A percentile compares a stretch with the other conserved stretches of the same genome.
These are phyloP conservation scores for Anthophora plumipes DNA, from an alignment of 2,888 invertebrate species.

Conservation along the genomic window DNA sequence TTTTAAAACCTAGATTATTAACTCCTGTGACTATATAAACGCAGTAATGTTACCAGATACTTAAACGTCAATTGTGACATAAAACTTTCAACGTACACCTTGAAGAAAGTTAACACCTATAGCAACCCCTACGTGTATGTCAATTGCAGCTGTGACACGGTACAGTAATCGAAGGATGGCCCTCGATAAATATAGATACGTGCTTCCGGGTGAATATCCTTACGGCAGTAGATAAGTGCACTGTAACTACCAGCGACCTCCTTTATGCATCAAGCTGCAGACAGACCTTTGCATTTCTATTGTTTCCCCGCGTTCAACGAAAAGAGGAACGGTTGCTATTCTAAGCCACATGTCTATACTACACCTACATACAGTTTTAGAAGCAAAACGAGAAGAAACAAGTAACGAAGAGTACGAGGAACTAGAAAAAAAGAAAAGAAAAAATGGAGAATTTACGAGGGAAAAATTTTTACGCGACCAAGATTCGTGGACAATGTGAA, in stretches of 20 bases:
- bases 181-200: conserved; percentile 73
- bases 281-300: conserved; percentile 55
- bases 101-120: not conserved
- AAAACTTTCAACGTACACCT: not conserved
- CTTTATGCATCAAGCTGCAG: conserved; percentile 45
- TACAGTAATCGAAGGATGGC: conserved; percentile 58
- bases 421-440: not conserved
- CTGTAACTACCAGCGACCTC: conserved; percentile 58
- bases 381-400: not conserved
- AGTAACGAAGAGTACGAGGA: not conserved
- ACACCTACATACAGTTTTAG: conserved; percentile 20
- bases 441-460: not conserved
- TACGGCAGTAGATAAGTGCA: conserved; percentile 58
- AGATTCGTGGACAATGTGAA: conserved; percentile 11
- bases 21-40: too few species aligned
- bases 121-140: not conserved
- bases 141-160: not conserved
- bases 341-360: conserved; percentile 27
- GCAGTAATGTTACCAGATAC: too few species aligned
- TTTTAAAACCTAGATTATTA: too few species aligned
- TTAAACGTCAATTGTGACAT: not conserved
- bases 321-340: conserved; percentile 45
- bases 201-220: conserved; percentile 80
- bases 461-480: conserved; percentile 5
- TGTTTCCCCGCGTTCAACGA: conserved; percentile 38